Percentiles rank a stretch among this genome's conserved stretches.
phyloP scores from a whole-genome alignment of 2,797 vertebrate genomes.

The Danio aesculapii region DNA sequence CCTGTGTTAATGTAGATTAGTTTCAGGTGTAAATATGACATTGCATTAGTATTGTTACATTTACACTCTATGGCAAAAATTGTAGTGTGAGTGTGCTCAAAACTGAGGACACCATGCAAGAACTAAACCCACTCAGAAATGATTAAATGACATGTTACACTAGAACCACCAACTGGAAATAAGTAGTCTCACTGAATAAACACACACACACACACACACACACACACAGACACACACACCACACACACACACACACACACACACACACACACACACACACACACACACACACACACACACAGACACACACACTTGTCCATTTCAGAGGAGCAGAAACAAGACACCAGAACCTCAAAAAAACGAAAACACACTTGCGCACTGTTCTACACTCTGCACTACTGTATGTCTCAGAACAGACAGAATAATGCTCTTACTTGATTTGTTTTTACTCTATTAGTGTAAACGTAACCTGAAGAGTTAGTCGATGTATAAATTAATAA shows the following conservation, averaged over 20 bases:
- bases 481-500: background rate
- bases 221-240: no score
- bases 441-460: no score
- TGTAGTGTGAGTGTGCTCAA: slow-evolving; percentile 34
- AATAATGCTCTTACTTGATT: no score
- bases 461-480: no score
- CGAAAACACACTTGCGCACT: background rate
- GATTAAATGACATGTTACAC: slow-evolving; percentile 74
- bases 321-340: slow-evolving; percentile 54
- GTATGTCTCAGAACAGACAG: no score
- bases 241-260: slow-evolving; percentile 65
- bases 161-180: slow-evolving; percentile 71
- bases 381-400: no score
- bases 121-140: slow-evolving; percentile 61
- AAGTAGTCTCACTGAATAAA: slow-evolving; percentile 69
- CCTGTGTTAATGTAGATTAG: background rate
- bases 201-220: slow-evolving; percentile 56
- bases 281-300: no score
- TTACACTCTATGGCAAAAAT: background rate
- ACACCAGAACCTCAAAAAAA: slow-evolving; percentile 44
- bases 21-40: background rate
- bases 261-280: slow-evolving; percentile 58
- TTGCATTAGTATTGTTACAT: background rate
- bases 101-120: slow-evolving; percentile 65
- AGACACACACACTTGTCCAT: slow-evolving; percentile 48